Conservation (phyloP, 2,113 vertebrate species). For the Meleagris gallopavo region DNA sequence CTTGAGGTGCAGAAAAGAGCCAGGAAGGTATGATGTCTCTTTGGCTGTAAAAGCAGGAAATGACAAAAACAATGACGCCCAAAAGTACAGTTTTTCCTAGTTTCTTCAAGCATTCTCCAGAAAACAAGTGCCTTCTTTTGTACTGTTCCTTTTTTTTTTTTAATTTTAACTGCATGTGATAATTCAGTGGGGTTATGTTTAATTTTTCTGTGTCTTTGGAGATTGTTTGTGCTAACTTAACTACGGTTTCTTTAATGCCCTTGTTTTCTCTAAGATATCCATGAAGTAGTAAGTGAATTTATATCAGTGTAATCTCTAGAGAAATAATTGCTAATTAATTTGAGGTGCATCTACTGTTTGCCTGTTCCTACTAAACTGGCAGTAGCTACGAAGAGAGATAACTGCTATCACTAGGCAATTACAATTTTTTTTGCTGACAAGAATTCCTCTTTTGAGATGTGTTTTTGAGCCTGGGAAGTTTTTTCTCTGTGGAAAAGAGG, state of each 20-base stretch:
- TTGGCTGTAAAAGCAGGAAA: not conserved
- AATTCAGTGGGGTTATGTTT: not conserved
- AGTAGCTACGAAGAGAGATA: not conserved
- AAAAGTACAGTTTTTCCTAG: not conserved
- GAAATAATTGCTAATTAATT: not conserved
- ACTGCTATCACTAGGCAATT: not conserved
- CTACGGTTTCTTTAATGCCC: not conserved
- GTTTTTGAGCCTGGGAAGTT: not conserved
- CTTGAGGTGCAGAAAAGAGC: rapidly evolving
- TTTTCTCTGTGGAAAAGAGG: not conserved
- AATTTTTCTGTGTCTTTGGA: not conserved
- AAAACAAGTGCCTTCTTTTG: not conserved
- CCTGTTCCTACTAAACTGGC: not conserved
- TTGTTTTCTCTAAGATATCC: not conserved
- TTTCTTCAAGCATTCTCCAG: not conserved
- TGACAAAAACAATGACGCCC: not conserved
- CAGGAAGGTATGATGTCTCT: rapidly evolving
- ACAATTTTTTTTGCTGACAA: not conserved
- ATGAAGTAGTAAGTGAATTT: not conserved
- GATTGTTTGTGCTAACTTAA: not conserved
- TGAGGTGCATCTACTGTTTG: not conserved
- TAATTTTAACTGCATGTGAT: not conserved
- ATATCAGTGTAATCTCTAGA: not conserved
- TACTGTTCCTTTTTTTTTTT: not conserved
- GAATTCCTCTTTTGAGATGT: not conserved